A percentile compares a stretch with the other conserved stretches of the same genome.
Conservation (phyloP, 2,797 vertebrate genomes). For the Cygnus olor region DNA sequence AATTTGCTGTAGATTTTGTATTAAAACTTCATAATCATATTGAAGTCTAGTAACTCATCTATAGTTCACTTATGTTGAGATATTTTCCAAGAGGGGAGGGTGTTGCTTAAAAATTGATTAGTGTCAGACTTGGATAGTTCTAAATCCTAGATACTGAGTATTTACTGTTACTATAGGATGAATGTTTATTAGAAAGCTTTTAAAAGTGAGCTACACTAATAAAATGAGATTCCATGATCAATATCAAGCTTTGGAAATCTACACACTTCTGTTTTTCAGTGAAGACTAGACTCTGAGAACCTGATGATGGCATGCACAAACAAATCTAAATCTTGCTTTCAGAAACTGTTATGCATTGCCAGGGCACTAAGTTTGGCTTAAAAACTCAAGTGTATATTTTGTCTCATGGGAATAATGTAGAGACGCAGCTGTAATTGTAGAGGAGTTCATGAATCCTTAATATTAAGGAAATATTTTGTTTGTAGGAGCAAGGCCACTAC, state of each 20-base stretch:
- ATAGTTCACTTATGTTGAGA: background rate
- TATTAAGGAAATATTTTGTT: background rate
- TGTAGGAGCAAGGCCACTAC: background rate
- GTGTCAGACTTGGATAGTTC: background rate
- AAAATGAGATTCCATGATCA: background rate
- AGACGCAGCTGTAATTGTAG: background rate
- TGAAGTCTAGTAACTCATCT: background rate
- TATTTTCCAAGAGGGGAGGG: background rate
- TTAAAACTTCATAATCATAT: background rate
- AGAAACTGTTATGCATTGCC: background rate
- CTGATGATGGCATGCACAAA: background rate
- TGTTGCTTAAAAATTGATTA: background rate
- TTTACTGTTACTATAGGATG: background rate
- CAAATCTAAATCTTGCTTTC: background rate
- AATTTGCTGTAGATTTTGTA: accelerated
- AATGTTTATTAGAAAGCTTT: background rate
- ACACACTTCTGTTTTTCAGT: background rate
- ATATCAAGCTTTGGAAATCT: background rate
- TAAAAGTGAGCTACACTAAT: background rate
- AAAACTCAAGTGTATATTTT: background rate
- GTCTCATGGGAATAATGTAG: accelerated
- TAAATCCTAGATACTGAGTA: background rate
- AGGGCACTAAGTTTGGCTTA: background rate
- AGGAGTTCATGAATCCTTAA: background rate
- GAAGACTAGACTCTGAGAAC: background rate